Evolutionary conservation across 2,113 vertebrate species (phyloP).

Genomic region (Bungarus multicinctus): DNA sequence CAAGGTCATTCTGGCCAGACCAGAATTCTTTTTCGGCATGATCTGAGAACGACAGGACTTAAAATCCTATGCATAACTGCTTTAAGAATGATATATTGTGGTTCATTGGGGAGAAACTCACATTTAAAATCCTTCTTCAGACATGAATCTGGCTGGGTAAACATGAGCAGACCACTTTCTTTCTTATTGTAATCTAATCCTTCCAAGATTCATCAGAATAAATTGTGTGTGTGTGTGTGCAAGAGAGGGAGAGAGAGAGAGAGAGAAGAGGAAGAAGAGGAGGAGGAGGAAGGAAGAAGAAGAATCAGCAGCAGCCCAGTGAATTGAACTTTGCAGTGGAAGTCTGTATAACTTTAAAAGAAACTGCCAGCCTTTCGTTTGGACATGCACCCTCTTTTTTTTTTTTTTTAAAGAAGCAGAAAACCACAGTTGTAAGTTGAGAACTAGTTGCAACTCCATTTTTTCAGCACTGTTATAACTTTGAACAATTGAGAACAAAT

Average conservation of each 20-base stretch:
- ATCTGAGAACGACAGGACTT: background rate
- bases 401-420: background rate
- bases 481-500: background rate
- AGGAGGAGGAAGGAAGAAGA: too few relatives aligned
- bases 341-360: background rate
- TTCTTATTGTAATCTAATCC: background rate
- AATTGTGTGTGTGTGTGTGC: background rate
- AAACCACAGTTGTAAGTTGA: background rate
- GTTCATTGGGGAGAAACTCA: background rate
- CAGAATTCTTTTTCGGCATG: background rate
- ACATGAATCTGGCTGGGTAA: background rate
- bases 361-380: background rate
- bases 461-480: background rate
- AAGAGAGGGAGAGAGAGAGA: too few relatives aligned
- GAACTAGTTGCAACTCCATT: background rate
- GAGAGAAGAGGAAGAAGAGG: too few relatives aligned
- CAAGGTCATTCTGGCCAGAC: background rate
- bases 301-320: background rate
- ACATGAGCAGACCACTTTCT: background rate
- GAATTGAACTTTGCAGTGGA: background rate
- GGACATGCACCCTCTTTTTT: background rate
- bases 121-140: background rate
- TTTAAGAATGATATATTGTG: background rate
- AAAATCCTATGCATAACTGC: background rate
- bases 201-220: too few relatives aligned